phyloP scores from a whole-genome alignment of 2,113 vertebrate genomes.

The Ciconia boyciana region DNA sequence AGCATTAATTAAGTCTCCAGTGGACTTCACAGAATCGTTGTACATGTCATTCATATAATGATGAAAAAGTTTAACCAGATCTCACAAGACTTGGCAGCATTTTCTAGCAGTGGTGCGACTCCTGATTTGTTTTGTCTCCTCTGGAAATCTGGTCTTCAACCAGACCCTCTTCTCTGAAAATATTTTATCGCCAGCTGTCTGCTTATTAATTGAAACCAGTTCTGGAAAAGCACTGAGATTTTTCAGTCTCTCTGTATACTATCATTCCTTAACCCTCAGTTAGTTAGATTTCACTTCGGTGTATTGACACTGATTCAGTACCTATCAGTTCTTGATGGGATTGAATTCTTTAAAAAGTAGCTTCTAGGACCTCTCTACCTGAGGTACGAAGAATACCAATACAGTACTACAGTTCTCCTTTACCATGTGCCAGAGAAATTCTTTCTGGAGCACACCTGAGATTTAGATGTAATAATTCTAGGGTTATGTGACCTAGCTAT shows the following conservation, averaged over 20 bases:
- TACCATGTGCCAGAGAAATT: neutral
- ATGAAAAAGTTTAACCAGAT: neutral
- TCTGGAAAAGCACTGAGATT: neutral
- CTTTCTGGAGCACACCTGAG: neutral
- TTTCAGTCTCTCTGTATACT: neutral
- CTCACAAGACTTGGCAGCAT: neutral
- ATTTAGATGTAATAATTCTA: neutral
- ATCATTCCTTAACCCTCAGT: neutral
- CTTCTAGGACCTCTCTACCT: neutral
- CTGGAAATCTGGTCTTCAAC: neutral
- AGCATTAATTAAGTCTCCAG: neutral
- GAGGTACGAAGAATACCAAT: neutral
- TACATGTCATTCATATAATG: neutral
- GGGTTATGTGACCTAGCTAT: neutral
- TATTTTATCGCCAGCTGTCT: neutral
- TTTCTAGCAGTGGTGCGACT: neutral
- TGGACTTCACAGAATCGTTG: neutral
- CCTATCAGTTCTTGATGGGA: neutral
- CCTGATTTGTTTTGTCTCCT: neutral
- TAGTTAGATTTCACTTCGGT: neutral
- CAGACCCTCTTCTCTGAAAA: neutral
- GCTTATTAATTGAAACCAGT: neutral
- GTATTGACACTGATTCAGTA: neutral
- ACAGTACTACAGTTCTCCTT: neutral
- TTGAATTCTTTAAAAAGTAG: neutral